Evolutionary conservation across 2,888 invertebrate genomes (phyloP).

Genomic region (Mimachlamys varia): DNA sequence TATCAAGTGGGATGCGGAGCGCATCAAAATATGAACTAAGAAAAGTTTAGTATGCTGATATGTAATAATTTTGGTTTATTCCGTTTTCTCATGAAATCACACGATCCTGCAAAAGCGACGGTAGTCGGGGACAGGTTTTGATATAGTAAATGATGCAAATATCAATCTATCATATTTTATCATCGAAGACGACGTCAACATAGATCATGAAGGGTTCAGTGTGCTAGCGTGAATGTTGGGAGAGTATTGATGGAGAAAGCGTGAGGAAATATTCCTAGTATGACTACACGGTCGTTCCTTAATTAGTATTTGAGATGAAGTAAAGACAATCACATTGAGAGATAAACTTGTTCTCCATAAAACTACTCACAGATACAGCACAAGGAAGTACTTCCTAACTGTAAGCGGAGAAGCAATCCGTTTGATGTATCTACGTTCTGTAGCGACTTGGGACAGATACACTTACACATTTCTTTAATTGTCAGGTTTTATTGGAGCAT

Average conservation of each 20-base stretch:
- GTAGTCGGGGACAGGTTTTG: background rate
- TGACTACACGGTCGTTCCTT: background rate
- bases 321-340: background rate
- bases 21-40: background rate
- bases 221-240: background rate
- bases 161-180: background rate
- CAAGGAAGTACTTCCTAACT: background rate
- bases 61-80: background rate
- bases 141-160: background rate
- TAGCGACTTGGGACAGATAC: background rate
- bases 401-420: background rate
- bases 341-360: background rate
- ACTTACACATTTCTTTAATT: background rate
- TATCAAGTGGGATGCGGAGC: background rate
- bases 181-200: background rate
- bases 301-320: background rate
- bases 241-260: background rate
- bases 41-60: background rate
- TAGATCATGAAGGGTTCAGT: background rate
- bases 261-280: background rate
- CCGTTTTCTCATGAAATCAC: background rate
- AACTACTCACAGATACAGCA: background rate
- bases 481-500: background rate
- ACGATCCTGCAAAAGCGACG: background rate
- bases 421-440: background rate